A percentile compares a stretch with the other conserved stretches of the same genome.
Evolutionary conservation across 2,113 vertebrate species (phyloP).

Genomic region (Tachysurus vachellii): DNA sequence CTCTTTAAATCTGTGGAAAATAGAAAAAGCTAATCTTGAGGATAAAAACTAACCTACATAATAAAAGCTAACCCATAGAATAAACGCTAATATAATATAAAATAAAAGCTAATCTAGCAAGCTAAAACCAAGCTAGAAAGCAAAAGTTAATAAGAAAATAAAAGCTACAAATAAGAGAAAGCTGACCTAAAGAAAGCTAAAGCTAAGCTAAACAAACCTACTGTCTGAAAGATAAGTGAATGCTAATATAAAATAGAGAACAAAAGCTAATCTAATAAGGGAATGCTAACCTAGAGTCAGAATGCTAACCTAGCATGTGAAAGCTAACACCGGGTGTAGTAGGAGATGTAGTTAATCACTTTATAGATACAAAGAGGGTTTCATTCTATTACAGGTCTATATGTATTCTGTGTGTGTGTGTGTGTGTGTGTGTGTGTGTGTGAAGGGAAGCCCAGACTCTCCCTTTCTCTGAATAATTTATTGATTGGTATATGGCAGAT

Average conservation of each 20-base stretch:
- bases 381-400: background rate
- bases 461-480: conserved; percentile 66
- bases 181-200: background rate
- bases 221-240: background rate
- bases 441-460: conserved; percentile 53
- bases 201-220: background rate
- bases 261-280: background rate
- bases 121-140: background rate
- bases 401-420: background rate
- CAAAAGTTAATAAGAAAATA: background rate
- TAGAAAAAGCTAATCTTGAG: background rate
- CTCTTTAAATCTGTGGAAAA: background rate
- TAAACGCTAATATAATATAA: background rate
- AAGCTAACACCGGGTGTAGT: background rate
- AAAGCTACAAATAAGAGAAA: background rate
- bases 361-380: background rate
- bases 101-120: background rate
- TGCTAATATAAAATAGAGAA: background rate
- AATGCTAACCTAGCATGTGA: background rate
- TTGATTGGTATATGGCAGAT: conserved; percentile 69
- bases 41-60: background rate
- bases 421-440: background rate
- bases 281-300: background rate
- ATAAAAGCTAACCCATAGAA: background rate
- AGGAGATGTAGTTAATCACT: background rate